Percentiles rank a stretch among this genome's conserved stretches.
phyloP scores from a whole-genome alignment of 2,113 vertebrate genomes.

The Amphiprion percula region DNA sequence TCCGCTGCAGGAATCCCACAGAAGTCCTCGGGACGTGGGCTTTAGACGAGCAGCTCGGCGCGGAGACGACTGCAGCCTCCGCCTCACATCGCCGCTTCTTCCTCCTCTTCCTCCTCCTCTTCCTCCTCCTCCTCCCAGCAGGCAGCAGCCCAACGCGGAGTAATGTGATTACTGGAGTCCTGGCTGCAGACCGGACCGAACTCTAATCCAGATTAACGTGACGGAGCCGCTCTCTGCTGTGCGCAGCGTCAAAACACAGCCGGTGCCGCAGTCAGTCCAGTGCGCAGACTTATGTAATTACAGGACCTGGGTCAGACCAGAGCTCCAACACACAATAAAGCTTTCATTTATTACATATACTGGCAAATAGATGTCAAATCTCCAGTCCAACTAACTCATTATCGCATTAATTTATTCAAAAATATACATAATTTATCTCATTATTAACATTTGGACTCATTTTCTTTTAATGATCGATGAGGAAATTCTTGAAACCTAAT shows the following conservation, averaged over 20 bases:
- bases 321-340: too few relatives aligned
- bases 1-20: not conserved
- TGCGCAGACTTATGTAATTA: constrained; percentile 67
- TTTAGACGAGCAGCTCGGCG: not conserved
- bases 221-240: constrained; percentile 45
- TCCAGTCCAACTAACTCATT: too few relatives aligned
- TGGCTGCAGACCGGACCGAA: constrained; percentile 42
- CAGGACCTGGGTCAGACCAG: constrained; percentile 6
- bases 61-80: not conserved
- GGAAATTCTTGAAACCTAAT: too few relatives aligned
- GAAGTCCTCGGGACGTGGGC: not conserved
- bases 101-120: not conserved
- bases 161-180: constrained; percentile 71
- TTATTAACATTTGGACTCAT: too few relatives aligned
- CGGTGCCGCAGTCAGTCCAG: constrained; percentile 57
- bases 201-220: constrained; percentile 81
- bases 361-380: too few relatives aligned
- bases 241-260: constrained; percentile 50
- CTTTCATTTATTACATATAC: too few relatives aligned
- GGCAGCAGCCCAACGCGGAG: constrained; percentile 40
- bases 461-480: too few relatives aligned
- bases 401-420: too few relatives aligned
- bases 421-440: too few relatives aligned
- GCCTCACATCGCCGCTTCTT: not conserved
- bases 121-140: constrained; percentile 2